Base-by-base conservation (phyloP, 2,888 invertebrate species). In the Thalpophila matura region DNA sequence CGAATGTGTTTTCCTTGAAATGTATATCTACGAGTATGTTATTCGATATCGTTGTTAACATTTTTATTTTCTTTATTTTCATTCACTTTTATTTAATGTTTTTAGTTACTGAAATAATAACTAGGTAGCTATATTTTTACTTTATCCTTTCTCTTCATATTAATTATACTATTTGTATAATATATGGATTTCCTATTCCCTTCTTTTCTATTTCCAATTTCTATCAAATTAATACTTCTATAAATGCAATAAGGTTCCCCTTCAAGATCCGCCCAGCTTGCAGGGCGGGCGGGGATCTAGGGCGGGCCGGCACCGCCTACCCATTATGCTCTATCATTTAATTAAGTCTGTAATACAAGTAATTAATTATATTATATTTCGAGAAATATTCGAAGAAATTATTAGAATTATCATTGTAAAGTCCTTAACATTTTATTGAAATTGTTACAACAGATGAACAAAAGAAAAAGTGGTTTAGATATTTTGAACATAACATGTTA, bases 251-350 rank as follows among this genome's bases (percentile, higher is more conserved):
- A 70, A 71, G 47, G 33, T 74, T 69, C 74, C 73, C 70, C 70
- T 77, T 46, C 16, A 22, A 58, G 77, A 71, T 67, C 88, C 87
- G 85, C 86, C 85, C 84, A 79, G 71, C 61, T 59, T 35, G 55
- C 50, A 77, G 80, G 87, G 89, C 88, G 88, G 88, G 84, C 81
- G 81, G 83, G 47, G 54, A 79, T 75, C 67, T 74, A 73, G 78
- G 86, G 83, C 80, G 83, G 78, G 67, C 45, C 77, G 80, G 84
- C 70, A 75, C 71, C 80, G 83, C 78, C 80, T 79, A 81, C 70
- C 35, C 35, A 38, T 60, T 64, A 61, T 68, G 33, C 33, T 64
- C 54, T 60, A 49, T 68, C 54, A 51, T 63, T 65, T 67, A 61
- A 77, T 66, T 58, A 42, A 47, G 4, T 42, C 54, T 9, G 1